Evolutionary conservation across 2,113 vertebrate species (phyloP).

Genomic region (Hemibagrus wyckioides): DNA sequence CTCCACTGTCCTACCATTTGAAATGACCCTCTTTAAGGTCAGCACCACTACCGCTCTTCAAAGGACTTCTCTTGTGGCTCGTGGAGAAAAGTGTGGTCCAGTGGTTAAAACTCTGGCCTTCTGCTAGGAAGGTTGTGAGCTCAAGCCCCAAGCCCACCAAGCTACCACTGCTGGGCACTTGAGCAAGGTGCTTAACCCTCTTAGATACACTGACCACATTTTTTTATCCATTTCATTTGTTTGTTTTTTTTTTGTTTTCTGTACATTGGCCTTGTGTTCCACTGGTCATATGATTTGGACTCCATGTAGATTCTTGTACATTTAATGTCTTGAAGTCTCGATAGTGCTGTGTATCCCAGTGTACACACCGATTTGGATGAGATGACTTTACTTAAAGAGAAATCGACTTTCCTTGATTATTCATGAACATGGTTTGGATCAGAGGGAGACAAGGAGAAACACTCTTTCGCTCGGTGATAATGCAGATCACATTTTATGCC

Average conservation of each 20-base stretch:
- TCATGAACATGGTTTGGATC: background rate
- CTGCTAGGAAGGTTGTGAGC: too few relatives aligned
- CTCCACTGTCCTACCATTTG: background rate
- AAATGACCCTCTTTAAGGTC: background rate
- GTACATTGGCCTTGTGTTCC: background rate
- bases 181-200: too few relatives aligned
- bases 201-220: background rate
- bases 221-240: background rate
- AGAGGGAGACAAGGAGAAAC: background rate
- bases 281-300: background rate
- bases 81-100: too few relatives aligned
- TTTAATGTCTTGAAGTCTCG: background rate
- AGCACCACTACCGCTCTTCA: background rate
- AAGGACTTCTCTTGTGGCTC: too few relatives aligned
- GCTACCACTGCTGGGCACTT: too few relatives aligned
- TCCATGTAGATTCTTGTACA: background rate
- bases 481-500: background rate
- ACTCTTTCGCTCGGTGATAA: background rate
- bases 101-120: too few relatives aligned
- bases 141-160: too few relatives aligned
- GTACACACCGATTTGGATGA: background rate
- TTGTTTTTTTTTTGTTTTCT: too few relatives aligned
- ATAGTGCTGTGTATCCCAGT: background rate
- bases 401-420: background rate
- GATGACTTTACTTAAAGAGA: background rate